Conservation (phyloP, 2,888 invertebrate genomes). For the Acleris holmiana region DNA sequence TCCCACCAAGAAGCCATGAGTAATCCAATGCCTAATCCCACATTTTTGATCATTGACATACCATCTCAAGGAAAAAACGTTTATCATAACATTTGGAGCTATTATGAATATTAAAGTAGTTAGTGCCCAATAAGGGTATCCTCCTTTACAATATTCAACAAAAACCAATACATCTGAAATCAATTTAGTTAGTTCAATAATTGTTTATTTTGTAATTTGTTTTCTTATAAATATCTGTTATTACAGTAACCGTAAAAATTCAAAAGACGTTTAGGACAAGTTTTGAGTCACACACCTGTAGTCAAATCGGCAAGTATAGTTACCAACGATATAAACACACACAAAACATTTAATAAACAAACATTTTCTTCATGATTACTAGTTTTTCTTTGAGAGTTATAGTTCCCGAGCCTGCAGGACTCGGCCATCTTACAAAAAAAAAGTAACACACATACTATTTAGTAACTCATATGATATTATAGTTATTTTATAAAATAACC, state of each 20-base stretch:
- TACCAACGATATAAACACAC: constrained; percentile 83
- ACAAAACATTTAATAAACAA: constrained; percentile 79
- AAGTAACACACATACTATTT: constrained; percentile 20
- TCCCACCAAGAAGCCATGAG: constrained; percentile 82
- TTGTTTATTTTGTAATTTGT: background rate
- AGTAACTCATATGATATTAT: constrained; percentile 15
- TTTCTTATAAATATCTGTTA: background rate
- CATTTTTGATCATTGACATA: constrained; percentile 76
- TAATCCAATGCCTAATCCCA: constrained; percentile 78
- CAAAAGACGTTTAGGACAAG: constrained; percentile 39
- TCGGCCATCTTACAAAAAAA: constrained; percentile 69
- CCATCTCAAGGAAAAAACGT: constrained; percentile 86
- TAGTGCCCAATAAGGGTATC: constrained; percentile 82
- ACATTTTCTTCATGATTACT: constrained; percentile 74
- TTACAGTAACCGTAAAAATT: constrained; percentile 23
- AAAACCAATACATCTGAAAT: constrained; percentile 84
- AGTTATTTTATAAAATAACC: constrained; percentile 31
- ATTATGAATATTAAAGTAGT: constrained; percentile 81
- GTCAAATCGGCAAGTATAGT: constrained; percentile 84
- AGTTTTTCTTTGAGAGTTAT: constrained; percentile 62
- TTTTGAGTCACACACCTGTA: constrained; percentile 74
- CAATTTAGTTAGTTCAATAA: constrained; percentile 19
- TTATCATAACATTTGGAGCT: constrained; percentile 83
- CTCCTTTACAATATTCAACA: constrained; percentile 83
- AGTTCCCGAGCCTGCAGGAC: constrained; percentile 69